Percentiles rank a stretch among this genome's conserved stretches.
These are phyloP conservation scores for Triplophysa dalaica DNA, from an alignment of 2,113 vertebrate species.

Conservation along the genomic window DNA sequence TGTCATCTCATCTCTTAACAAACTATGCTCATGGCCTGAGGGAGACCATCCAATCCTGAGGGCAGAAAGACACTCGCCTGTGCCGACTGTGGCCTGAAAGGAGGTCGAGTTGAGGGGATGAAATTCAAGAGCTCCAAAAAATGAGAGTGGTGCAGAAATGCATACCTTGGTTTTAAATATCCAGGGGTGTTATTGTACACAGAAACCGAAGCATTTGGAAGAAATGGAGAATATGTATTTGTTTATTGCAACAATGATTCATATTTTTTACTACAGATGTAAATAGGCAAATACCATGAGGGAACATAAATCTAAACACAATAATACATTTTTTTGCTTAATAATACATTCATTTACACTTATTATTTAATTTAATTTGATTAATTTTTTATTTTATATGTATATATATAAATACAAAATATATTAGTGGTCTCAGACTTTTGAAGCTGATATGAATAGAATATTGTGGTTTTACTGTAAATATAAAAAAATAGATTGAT, in stretches of 20 bases:
- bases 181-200: conserved; percentile 52
- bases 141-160: conserved; percentile 65
- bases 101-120: conserved; percentile 56
- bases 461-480: not conserved
- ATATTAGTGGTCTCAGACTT: too few relatives aligned
- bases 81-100: conserved; percentile 46
- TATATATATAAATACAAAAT: too few relatives aligned
- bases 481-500: not conserved
- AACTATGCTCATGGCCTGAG: conserved; percentile 52
- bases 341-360: too few relatives aligned
- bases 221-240: not conserved
- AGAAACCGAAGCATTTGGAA: conserved; percentile 29
- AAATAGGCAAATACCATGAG: too few relatives aligned
- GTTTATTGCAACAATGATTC: not conserved
- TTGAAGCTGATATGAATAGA: too few relatives aligned
- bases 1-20: not conserved
- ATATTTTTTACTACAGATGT: not conserved
- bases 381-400: too few relatives aligned
- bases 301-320: not conserved
- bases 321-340: too few relatives aligned
- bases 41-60: conserved; percentile 54
- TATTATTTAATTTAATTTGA: too few relatives aligned
- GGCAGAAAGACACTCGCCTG: not conserved
- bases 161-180: conserved; percentile 67
- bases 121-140: conserved; percentile 72